A percentile compares a stretch with the other conserved stretches of the same genome.
These are phyloP conservation scores for Polypedilum vanderplanki DNA, from an alignment of 1,140 invertebrate species.

Conservation along the genomic window DNA sequence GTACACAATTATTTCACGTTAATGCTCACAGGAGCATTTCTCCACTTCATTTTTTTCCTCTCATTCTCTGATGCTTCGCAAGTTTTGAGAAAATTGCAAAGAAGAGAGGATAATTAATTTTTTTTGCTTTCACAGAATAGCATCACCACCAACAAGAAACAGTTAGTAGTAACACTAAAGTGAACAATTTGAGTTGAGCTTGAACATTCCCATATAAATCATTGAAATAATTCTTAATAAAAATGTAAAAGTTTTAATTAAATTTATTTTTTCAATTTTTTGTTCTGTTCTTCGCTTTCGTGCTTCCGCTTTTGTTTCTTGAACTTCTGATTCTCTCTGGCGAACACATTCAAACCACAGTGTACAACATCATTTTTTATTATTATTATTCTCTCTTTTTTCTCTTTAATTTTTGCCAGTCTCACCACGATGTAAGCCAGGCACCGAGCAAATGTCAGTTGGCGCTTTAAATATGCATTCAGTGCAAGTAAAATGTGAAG, in stretches of 20 bases:
- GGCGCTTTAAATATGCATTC: slow-evolving; percentile 54
- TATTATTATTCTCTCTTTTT: not conserved
- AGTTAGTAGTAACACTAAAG: not conserved
- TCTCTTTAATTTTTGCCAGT: slow-evolving; percentile 45
- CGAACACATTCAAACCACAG: not conserved
- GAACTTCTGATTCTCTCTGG: not conserved
- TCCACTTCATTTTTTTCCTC: not conserved
- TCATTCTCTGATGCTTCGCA: not conserved
- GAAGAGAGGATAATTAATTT: not conserved
- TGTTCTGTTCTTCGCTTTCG: not conserved
- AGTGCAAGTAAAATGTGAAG: slow-evolving; percentile 64
- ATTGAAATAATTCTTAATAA: not conserved
- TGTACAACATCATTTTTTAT: not conserved
- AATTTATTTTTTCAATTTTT: slow-evolving; percentile 15
- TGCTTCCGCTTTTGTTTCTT: not conserved
- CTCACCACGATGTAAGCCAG: slow-evolving; percentile 53
- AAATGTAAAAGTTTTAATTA: slow-evolving; percentile 20
- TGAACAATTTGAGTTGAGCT: not conserved
- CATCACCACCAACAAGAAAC: not conserved
- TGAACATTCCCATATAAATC: not conserved
- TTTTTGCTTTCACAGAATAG: not conserved
- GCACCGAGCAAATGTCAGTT: slow-evolving; percentile 51
- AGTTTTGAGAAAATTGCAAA: not conserved
- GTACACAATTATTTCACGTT: not conserved
- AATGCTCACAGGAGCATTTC: not conserved